phyloP scores from a whole-genome alignment of 92 coral and sea anemone genomes.

The Actinostola sp. region DNA sequence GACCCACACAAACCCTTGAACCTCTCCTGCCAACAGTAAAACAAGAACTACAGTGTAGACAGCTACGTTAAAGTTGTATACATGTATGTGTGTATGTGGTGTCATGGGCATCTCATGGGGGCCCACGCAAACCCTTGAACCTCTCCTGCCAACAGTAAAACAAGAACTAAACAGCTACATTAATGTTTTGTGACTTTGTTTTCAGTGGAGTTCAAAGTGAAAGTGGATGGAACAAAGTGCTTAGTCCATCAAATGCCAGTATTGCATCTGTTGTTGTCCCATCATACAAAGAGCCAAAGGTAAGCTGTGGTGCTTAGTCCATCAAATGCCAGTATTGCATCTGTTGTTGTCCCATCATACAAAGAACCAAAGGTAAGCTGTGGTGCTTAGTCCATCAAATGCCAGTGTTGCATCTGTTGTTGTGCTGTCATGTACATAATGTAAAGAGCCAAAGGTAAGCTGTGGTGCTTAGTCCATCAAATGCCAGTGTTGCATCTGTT shows the following conservation, averaged over 20 bases:
- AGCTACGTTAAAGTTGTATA: too few species aligned
- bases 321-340: slow-evolving; percentile 19
- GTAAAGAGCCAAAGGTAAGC: slow-evolving; percentile 87
- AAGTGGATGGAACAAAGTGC: slow-evolving; percentile 73
- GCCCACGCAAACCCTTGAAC: too few species aligned
- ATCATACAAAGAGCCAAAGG: slow-evolving; percentile 82
- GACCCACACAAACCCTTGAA: too few species aligned
- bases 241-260: slow-evolving; percentile 8
- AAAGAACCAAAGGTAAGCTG: slow-evolving; percentile 91
- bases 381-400: slow-evolving; percentile 26
- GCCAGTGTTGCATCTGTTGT: slow-evolving; percentile 37
- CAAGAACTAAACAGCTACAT: too few species aligned
- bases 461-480: slow-evolving; percentile 28
- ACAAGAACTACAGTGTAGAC: too few species aligned
- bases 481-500: slow-evolving; percentile 34
- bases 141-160: too few species aligned
- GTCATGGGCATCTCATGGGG: too few species aligned
- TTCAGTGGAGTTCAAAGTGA: slow-evolving; percentile 54
- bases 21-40: too few species aligned
- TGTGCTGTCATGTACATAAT: slow-evolving; percentile 44
- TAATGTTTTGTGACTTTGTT: neutral
- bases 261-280: slow-evolving; percentile 61
- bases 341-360: slow-evolving; percentile 66
- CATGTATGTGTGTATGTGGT: too few species aligned
- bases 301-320: slow-evolving; percentile 48